Conservation (phyloP, 1,140 invertebrate species). For the Drosophila simulans region DNA sequence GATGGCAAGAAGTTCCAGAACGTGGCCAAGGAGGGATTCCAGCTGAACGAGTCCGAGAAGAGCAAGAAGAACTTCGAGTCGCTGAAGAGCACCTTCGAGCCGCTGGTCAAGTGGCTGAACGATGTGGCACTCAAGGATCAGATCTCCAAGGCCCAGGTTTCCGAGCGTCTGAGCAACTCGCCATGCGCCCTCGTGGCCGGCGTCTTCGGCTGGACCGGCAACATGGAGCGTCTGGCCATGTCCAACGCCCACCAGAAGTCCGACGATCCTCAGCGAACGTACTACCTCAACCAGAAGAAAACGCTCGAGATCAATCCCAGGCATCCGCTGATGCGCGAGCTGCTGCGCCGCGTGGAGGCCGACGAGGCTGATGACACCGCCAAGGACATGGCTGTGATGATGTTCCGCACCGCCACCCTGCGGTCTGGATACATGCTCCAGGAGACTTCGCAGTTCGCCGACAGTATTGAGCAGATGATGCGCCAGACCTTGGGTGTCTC, state of each 20-base stretch:
- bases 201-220: constrained; percentile 99
- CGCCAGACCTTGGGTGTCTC: constrained; percentile 92
- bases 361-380: constrained; percentile 92
- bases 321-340: constrained; percentile 97
- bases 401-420: constrained; percentile 97
- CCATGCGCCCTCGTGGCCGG: constrained; percentile 98
- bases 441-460: constrained; percentile 94
- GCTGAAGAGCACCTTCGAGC: constrained; percentile 93
- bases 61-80: constrained; percentile 93
- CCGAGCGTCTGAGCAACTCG: constrained; percentile 95
- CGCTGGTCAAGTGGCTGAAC: constrained; percentile 95
- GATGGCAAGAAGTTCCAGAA: constrained; percentile 99
- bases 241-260: constrained; percentile 99
- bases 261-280: constrained; percentile 95
- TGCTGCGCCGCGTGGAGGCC: constrained; percentile 92
- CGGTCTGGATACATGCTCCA: constrained; percentile 94
- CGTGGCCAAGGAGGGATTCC: constrained; percentile 99
- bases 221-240: constrained; percentile 98
- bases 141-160: constrained; percentile 93
- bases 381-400: constrained; percentile 94
- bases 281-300: constrained; percentile 98
- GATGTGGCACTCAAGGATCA: constrained; percentile 94
- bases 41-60: constrained; percentile 93
- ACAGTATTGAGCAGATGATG: constrained; percentile 94
- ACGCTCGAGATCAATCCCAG: constrained; percentile 98